A percentile compares a stretch with the other conserved stretches of the same genome.
These are phyloP conservation scores for Terrapene triunguis DNA, from an alignment of 2,113 vertebrate species.

Conservation along the genomic window DNA sequence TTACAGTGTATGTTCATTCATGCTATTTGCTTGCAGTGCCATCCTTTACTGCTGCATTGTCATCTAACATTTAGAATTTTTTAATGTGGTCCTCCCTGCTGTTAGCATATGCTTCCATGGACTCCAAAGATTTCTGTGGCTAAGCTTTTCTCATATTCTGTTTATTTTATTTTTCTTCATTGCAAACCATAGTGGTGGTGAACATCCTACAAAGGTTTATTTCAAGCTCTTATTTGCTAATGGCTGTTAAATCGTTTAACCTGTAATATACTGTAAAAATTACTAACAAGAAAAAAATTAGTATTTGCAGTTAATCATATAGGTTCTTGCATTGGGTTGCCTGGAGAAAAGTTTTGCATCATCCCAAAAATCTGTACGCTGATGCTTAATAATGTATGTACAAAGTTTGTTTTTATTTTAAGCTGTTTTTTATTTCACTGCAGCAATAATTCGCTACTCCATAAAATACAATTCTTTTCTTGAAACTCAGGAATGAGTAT, in stretches of 20 bases:
- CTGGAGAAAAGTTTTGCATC: slow-evolving; percentile 13
- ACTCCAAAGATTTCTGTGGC: slow-evolving; percentile 53
- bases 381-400: not conserved
- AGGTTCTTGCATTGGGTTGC: slow-evolving; percentile 29
- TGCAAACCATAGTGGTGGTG: slow-evolving; percentile 46
- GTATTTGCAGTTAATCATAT: slow-evolving; percentile 62
- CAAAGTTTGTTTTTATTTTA: slow-evolving; percentile 18
- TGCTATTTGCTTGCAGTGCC: slow-evolving; percentile 78
- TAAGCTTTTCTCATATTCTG: slow-evolving; percentile 60
- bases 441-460: not conserved
- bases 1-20: slow-evolving; percentile 52
- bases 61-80: slow-evolving; percentile 78
- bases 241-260: slow-evolving; percentile 73
- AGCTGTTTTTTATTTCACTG: not conserved
- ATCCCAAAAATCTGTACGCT: not conserved
- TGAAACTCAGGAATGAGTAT: slow-evolving; percentile 1
- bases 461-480: not conserved
- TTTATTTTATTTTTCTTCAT: slow-evolving; percentile 70
- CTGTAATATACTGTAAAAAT: slow-evolving; percentile 49
- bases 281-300: slow-evolving; percentile 72
- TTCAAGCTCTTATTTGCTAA: slow-evolving; percentile 69
- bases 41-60: slow-evolving; percentile 76
- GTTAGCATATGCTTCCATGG: slow-evolving; percentile 66
- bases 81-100: slow-evolving; percentile 39
- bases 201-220: slow-evolving; percentile 53